A percentile compares a stretch with the other conserved stretches of the same genome.
Conservation (phyloP, 2,113 vertebrate species). For the Tursiops truncatus region DNA sequence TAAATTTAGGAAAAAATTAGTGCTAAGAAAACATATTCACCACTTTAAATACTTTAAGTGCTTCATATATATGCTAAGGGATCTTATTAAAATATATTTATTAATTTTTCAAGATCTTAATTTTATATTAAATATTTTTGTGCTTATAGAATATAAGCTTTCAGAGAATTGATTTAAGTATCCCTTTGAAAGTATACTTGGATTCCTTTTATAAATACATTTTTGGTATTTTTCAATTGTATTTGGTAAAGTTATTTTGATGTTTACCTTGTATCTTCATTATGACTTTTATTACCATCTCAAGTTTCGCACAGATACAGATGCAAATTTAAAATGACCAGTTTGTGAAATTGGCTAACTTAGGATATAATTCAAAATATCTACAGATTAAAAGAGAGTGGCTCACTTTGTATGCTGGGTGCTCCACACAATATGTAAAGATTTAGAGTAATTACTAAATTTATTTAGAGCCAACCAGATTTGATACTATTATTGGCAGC, state of each 20-base stretch:
- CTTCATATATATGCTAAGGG: neutral
- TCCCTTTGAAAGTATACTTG: neutral
- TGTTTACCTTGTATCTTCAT: neutral
- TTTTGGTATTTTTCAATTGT: neutral
- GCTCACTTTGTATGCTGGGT: neutral
- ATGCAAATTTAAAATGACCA: conserved; percentile 1
- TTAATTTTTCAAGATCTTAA: neutral
- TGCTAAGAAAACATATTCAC: neutral
- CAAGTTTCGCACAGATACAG: neutral
- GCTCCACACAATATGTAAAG: neutral
- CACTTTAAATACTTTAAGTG: neutral
- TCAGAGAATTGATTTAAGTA: neutral
- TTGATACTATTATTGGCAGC: neutral
- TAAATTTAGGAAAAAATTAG: neutral
- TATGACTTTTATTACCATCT: neutral
- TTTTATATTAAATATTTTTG: neutral
- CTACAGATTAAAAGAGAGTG: neutral
- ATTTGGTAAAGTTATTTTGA: neutral
- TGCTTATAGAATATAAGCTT: neutral
- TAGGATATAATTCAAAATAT: neutral
- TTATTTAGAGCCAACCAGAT: neutral
- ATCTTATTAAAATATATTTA: neutral
- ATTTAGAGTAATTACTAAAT: neutral
- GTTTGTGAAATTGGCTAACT: neutral
- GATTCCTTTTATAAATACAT: neutral